A percentile compares a stretch with the other conserved stretches of the same genome.
These are phyloP conservation scores for Plecturocebus donacophilus DNA, from an alignment of 2,113 vertebrate genomes.

Conservation along the genomic window DNA sequence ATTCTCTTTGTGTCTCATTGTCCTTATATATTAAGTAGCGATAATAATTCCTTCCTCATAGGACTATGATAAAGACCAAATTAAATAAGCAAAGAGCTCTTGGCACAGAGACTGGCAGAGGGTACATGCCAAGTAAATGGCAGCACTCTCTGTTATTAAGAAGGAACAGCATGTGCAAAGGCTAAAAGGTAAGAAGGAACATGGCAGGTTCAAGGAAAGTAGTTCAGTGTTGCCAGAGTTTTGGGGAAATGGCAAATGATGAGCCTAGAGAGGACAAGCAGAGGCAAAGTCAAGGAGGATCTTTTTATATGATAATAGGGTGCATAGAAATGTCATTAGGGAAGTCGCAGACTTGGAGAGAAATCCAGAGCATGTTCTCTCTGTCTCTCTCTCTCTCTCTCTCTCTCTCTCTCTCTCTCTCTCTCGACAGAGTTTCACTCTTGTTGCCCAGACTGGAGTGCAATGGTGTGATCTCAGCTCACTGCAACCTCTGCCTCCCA, in stretches of 20 bases:
- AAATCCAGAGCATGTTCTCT: neutral
- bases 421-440: too few relatives aligned
- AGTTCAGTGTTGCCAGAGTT: neutral
- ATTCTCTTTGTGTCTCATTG: neutral
- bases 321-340: neutral
- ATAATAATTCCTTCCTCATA: neutral
- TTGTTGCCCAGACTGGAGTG: too few relatives aligned
- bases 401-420: too few relatives aligned
- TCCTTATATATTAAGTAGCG: neutral
- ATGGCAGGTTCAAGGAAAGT: neutral
- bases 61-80: neutral
- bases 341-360: neutral
- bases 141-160: neutral
- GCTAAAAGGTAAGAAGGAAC: neutral
- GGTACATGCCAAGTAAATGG: neutral
- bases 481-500: too few relatives aligned
- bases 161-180: neutral
- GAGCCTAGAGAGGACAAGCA: neutral
- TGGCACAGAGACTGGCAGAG: neutral
- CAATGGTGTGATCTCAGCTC: too few relatives aligned
- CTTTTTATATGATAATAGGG: neutral
- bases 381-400: too few relatives aligned
- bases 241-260: neutral
- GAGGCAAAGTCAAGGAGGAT: neutral
- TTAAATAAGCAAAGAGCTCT: constrained; percentile 6